These are phyloP conservation scores for Alfaro cultratus DNA, from an alignment of 2,797 vertebrate genomes.

Conservation along the genomic window DNA sequence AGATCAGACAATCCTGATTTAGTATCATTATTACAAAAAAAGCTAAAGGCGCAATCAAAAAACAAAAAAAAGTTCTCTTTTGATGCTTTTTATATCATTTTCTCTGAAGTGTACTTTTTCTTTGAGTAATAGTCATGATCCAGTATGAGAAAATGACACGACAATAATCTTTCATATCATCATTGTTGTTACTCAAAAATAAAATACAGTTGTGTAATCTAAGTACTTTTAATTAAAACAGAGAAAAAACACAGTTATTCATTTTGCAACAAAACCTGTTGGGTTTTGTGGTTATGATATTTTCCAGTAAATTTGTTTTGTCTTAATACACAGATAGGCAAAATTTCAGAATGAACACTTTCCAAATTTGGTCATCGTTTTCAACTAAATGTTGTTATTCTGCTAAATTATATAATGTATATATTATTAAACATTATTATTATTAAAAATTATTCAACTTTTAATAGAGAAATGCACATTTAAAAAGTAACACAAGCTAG, in stretches of 20 bases:
- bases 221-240: background rate
- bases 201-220: background rate
- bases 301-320: background rate
- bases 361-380: background rate
- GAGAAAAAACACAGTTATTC: background rate
- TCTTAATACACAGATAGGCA: background rate
- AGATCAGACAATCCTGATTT: slow-evolving; percentile 50
- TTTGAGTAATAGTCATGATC: background rate
- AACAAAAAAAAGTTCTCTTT: background rate
- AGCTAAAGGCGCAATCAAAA: background rate
- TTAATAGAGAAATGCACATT: background rate
- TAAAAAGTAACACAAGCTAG: background rate
- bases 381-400: background rate
- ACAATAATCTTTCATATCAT: background rate
- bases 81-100: background rate
- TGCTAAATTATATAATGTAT: background rate
- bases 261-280: background rate
- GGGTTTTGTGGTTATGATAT: background rate
- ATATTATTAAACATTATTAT: too few relatives aligned
- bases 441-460: background rate
- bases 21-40: slow-evolving; percentile 3
- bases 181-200: background rate
- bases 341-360: background rate
- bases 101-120: background rate
- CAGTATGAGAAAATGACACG: background rate